Evolutionary conservation across 2,797 vertebrate genomes (phyloP).

Genomic region (Holocentrus rufus): DNA sequence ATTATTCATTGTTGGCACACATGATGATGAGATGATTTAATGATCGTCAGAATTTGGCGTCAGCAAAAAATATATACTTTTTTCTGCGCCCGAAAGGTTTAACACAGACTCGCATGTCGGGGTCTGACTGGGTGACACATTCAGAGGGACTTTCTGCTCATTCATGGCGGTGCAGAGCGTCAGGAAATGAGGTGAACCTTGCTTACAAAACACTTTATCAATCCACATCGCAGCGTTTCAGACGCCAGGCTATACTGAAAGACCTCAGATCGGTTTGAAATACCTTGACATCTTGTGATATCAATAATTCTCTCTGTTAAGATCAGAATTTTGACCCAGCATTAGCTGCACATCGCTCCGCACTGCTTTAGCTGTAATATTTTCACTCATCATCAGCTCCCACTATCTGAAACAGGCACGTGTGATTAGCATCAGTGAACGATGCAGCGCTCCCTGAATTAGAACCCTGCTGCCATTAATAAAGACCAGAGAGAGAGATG

Average conservation of each 20-base stretch:
- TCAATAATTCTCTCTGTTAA: constrained; percentile 54
- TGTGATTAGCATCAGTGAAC: constrained; percentile 61
- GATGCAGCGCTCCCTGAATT: constrained; percentile 55
- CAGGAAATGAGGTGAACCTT: background rate
- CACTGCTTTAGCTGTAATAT: background rate
- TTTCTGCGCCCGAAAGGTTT: background rate
- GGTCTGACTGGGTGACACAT: background rate
- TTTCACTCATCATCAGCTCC: background rate
- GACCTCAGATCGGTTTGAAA: constrained; percentile 14
- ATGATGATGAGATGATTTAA: constrained; percentile 44
- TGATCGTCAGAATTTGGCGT: constrained; percentile 64
- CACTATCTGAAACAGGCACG: constrained; percentile 33
- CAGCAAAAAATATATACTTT: constrained; percentile 2
- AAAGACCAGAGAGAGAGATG: constrained; percentile 65
- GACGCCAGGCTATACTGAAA: constrained; percentile 16
- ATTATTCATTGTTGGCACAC: constrained; percentile 53
- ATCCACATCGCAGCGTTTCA: constrained; percentile 22
- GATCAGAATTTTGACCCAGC: constrained; percentile 13
- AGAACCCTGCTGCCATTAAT: constrained; percentile 60
- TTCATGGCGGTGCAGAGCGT: background rate
- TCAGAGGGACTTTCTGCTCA: background rate
- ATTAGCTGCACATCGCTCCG: constrained; percentile 15
- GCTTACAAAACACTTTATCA: constrained; percentile 22
- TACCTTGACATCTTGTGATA: constrained; percentile 23
- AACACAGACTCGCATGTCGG: background rate